Evolutionary conservation across 2,113 vertebrate species (phyloP).

Genomic region (Lepus americanus): DNA sequence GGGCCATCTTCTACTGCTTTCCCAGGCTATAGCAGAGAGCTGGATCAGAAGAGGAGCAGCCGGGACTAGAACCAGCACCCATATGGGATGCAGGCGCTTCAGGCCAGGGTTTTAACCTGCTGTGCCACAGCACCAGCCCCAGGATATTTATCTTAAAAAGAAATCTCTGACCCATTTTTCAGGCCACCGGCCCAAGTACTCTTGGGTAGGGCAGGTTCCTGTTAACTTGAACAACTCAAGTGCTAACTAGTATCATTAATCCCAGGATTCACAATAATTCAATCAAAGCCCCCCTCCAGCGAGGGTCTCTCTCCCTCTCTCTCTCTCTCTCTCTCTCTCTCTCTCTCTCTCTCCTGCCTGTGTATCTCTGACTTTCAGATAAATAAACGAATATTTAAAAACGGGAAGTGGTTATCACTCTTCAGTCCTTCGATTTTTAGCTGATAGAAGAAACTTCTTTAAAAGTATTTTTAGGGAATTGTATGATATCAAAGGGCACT

Average conservation of each 20-base stretch:
- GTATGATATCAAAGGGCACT: not conserved
- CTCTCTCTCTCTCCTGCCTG: too few species aligned
- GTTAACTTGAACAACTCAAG: not conserved
- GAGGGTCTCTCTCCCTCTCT: not conserved
- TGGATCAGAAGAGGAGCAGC: too few species aligned
- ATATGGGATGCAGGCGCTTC: too few species aligned
- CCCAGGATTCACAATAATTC: constrained; percentile 60
- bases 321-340: not conserved
- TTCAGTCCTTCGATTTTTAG: constrained; percentile 8
- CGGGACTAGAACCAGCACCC: too few species aligned
- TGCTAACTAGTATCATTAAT: constrained; percentile 59
- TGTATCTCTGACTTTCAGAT: too few species aligned
- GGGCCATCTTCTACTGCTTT: too few species aligned
- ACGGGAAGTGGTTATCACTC: not conserved
- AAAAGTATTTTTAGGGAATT: constrained; percentile 29
- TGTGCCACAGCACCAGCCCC: too few species aligned
- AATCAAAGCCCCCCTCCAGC: constrained; percentile 6
- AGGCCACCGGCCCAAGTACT: constrained; percentile 37
- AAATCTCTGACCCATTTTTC: constrained; percentile 71
- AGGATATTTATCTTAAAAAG: constrained; percentile 71
- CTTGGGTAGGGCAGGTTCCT: constrained; percentile 52
- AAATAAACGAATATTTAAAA: too few species aligned
- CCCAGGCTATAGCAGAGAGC: too few species aligned
- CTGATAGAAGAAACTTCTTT: constrained; percentile 35
- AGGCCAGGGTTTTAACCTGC: too few species aligned